These are phyloP conservation scores for Chrysolina oricalcia DNA, from an alignment of 2,888 invertebrate species.

Conservation along the genomic window DNA sequence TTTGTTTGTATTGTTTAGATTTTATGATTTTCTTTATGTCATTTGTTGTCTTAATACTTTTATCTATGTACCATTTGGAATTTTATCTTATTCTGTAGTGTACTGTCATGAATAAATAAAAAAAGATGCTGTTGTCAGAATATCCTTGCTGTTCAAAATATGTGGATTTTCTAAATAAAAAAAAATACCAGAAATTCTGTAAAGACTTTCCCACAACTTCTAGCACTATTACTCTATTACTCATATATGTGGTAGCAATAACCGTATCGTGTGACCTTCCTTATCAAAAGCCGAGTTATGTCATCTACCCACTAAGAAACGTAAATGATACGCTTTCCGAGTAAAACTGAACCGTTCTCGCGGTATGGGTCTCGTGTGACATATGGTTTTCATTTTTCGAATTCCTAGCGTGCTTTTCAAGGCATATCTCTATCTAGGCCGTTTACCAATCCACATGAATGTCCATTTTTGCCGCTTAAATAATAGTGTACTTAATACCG, in stretches of 20 bases:
- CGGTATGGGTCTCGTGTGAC: constrained; percentile 43
- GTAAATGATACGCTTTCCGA: constrained; percentile 54
- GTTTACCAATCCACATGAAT: constrained; percentile 50
- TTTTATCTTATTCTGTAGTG: too few relatives aligned
- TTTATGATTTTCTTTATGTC: too few relatives aligned
- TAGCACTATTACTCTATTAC: constrained; percentile 34
- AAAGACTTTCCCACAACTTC: constrained; percentile 36
- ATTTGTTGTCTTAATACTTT: too few relatives aligned
- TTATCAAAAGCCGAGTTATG: constrained; percentile 57
- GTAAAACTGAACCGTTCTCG: constrained; percentile 53
- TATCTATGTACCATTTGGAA: too few relatives aligned
- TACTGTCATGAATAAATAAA: too few relatives aligned
- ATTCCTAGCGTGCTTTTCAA: constrained; percentile 57
- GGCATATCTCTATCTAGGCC: constrained; percentile 56
- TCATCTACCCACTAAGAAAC: constrained; percentile 56
- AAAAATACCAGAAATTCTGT: background rate
- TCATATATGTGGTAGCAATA: constrained; percentile 34
- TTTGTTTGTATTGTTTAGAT: too few relatives aligned
- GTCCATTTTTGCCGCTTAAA: constrained; percentile 43
- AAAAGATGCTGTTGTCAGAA: too few relatives aligned
- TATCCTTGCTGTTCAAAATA: too few relatives aligned
- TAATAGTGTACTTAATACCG: constrained; percentile 40
- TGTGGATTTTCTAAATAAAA: too few relatives aligned
- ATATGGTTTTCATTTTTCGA: constrained; percentile 52
- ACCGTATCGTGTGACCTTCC: constrained; percentile 48